Conservation (phyloP, 2,797 vertebrate genomes). For the Epinephelus malabaricus region DNA sequence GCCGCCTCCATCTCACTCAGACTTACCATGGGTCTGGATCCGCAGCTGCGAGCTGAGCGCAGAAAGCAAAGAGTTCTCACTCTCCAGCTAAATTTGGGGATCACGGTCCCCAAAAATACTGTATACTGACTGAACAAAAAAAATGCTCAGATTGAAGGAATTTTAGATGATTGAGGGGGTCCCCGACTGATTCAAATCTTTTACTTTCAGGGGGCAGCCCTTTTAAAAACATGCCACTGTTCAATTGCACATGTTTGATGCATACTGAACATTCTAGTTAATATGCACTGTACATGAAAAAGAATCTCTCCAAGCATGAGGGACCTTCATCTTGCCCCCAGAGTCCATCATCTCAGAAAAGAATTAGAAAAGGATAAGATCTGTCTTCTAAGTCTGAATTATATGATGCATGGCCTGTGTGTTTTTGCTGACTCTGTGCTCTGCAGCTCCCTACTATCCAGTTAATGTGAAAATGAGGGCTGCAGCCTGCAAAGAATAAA, state of each 20-base stretch:
- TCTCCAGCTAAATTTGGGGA: no score
- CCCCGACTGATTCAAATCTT: no score
- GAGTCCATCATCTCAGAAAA: background rate
- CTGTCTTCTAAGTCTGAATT: background rate
- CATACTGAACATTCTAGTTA: background rate
- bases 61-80: no score
- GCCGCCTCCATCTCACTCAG: no score
- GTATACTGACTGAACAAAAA: no score
- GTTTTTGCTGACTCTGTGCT: conserved; percentile 13
- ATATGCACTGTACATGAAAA: background rate
- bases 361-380: background rate
- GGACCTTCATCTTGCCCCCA: background rate
- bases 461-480: background rate
- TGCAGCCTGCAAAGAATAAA: conserved; percentile 21
- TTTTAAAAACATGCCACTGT: no score
- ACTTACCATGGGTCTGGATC: no score
- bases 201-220: no score
- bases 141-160: no score
- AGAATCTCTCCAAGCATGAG: background rate
- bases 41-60: no score
- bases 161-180: no score
- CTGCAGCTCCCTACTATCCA: background rate
- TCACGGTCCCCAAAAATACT: no score
- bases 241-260: background rate
- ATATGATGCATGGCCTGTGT: background rate